These are phyloP conservation scores for Drosophila prolongata DNA, from an alignment of 2,888 invertebrate species.

Conservation along the genomic window DNA sequence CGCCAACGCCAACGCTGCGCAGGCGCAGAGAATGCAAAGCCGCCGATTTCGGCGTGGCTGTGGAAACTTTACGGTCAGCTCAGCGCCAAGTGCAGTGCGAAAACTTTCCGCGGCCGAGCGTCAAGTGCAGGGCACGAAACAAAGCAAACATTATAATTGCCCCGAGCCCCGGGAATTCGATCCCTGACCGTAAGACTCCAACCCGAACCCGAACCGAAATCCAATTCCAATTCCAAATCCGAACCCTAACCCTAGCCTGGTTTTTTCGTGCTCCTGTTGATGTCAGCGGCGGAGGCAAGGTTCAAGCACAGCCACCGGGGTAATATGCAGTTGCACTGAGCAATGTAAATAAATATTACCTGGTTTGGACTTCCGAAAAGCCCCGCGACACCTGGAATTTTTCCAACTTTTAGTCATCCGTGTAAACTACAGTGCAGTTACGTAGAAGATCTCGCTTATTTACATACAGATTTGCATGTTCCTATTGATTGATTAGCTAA, in stretches of 20 bases:
- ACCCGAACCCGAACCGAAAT: constrained; percentile 26
- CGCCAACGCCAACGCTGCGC: constrained; percentile 16
- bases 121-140: constrained; percentile 43
- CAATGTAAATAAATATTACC: not conserved
- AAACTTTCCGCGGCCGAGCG: constrained; percentile 38
- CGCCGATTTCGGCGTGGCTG: not conserved
- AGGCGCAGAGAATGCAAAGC: constrained; percentile 19
- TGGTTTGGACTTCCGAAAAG: not conserved
- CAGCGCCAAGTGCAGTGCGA: constrained; percentile 48
- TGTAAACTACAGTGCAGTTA: not conserved
- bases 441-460: not conserved
- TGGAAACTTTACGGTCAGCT: constrained; percentile 39
- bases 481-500: no score
- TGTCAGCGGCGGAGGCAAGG: constrained; percentile 44
- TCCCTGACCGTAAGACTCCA: constrained; percentile 7
- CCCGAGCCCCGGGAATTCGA: constrained; percentile 18
- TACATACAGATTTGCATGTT: not conserved
- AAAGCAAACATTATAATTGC: constrained; percentile 67
- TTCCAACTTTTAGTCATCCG: no score
- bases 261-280: constrained; percentile 25
- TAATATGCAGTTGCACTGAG: not conserved
- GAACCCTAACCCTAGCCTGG: constrained; percentile 7
- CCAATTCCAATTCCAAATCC: not conserved
- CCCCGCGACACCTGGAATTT: constrained; percentile 1
- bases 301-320: constrained; percentile 49